phyloP scores from a whole-genome alignment of 2,113 vertebrate genomes.

The Takifugu bimaculatus region DNA sequence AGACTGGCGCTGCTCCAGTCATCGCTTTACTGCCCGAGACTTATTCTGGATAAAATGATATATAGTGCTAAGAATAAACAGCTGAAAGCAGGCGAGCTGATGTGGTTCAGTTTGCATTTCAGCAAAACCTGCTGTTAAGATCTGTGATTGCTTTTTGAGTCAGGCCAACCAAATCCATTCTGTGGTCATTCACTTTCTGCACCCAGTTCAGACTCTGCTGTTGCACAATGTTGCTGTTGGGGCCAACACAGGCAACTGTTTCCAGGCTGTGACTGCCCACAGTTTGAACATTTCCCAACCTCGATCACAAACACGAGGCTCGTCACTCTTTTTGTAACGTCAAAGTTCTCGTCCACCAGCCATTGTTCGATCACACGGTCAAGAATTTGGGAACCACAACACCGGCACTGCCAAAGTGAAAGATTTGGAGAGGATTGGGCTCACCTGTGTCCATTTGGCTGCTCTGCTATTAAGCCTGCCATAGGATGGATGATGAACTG shows the following conservation, averaged over 20 bases:
- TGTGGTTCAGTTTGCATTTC: no score
- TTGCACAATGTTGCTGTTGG: slow-evolving; percentile 21
- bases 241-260: slow-evolving; percentile 41
- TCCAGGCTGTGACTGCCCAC: slow-evolving; percentile 54
- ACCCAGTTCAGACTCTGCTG: slow-evolving; percentile 3
- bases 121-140: no score
- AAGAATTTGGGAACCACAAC: slow-evolving; percentile 15
- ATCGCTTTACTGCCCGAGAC: no score
- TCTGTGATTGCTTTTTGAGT: no score
- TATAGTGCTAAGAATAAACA: no score
- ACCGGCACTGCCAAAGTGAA: slow-evolving; percentile 12
- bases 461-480: slow-evolving; percentile 41
- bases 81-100: no score
- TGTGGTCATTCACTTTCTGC: neutral
- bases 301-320: slow-evolving; percentile 26
- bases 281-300: slow-evolving; percentile 41
- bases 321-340: slow-evolving; percentile 34
- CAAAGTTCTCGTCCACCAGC: slow-evolving; percentile 3
- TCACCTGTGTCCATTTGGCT: slow-evolving; percentile 46
- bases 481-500: slow-evolving; percentile 45
- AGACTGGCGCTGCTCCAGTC: no score
- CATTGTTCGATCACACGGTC: slow-evolving; percentile 39
- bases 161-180: no score
- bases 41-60: no score
- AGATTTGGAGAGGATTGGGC: neutral